These are phyloP conservation scores for Leptatherina wallacei DNA, from an alignment of 2,797 vertebrate species.

Conservation along the genomic window DNA sequence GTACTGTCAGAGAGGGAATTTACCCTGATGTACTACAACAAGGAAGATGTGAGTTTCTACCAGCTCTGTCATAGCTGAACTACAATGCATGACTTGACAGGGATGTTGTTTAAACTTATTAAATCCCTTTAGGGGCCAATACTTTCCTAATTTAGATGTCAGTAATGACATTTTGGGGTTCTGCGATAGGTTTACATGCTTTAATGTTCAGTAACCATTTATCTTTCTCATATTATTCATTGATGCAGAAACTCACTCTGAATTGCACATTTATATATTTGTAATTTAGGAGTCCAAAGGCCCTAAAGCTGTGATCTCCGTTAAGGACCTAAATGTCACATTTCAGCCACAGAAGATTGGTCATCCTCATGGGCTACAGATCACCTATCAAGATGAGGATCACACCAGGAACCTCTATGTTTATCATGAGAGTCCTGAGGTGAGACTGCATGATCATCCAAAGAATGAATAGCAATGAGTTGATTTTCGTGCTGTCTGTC, in stretches of 20 bases:
- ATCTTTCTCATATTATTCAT: background rate
- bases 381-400: conserved; percentile 83
- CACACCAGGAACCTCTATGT: conserved; percentile 90
- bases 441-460: conserved; percentile 53
- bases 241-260: background rate
- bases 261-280: conserved; percentile 9
- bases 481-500: background rate
- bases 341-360: conserved; percentile 92
- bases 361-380: conserved; percentile 89
- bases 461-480: background rate
- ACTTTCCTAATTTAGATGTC: background rate
- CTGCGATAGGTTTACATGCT: background rate
- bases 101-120: background rate
- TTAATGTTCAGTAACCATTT: background rate
- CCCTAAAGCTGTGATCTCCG: conserved; percentile 88
- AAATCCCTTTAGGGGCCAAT: background rate
- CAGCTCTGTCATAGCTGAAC: background rate
- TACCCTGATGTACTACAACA: conserved; percentile 89
- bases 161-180: background rate
- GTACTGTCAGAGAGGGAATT: conserved; percentile 88
- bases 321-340: conserved; percentile 90
- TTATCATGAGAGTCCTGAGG: conserved; percentile 89
- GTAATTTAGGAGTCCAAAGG: conserved; percentile 82
- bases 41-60: conserved; percentile 87
- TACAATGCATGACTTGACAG: background rate